Conservation (phyloP, 2,113 vertebrate genomes). For the Vidua macroura region DNA sequence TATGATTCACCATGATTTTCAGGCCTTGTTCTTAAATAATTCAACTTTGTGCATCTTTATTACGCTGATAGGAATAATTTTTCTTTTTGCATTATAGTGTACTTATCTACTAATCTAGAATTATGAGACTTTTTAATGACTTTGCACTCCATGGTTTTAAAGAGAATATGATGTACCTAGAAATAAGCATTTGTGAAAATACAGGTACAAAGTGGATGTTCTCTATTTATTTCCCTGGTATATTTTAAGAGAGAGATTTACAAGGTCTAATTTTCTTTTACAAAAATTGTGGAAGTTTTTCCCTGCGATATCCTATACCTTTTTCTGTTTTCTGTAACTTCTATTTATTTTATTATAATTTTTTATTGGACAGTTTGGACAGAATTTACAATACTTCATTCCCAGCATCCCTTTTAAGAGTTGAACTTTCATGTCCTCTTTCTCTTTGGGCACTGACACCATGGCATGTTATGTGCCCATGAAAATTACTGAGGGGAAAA, state of each 20-base stretch:
- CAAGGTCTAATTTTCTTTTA: not conserved
- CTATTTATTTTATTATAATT: not conserved
- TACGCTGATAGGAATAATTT: not conserved
- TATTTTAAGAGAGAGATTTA: not conserved
- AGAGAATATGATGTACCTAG: not conserved
- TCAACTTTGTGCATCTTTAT: not conserved
- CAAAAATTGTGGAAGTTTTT: not conserved
- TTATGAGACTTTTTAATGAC: not conserved
- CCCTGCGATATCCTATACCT: not conserved
- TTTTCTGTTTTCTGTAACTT: not conserved
- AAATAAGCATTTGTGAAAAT: not conserved
- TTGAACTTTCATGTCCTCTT: not conserved
- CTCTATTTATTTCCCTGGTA: not conserved
- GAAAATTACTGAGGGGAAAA: not conserved
- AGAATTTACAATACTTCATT: not conserved
- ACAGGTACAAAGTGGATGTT: not conserved
- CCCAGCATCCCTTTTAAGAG: not conserved
- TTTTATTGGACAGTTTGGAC: not conserved
- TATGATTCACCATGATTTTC: not conserved
- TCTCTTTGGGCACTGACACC: accelerated
- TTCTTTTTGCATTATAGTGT: not conserved
- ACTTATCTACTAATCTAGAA: not conserved
- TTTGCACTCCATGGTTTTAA: not conserved
- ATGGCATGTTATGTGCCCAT: not conserved
- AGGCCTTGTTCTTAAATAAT: not conserved